These are phyloP conservation scores for Acomys russatus DNA, from an alignment of 2,797 vertebrate species.

Conservation along the genomic window DNA sequence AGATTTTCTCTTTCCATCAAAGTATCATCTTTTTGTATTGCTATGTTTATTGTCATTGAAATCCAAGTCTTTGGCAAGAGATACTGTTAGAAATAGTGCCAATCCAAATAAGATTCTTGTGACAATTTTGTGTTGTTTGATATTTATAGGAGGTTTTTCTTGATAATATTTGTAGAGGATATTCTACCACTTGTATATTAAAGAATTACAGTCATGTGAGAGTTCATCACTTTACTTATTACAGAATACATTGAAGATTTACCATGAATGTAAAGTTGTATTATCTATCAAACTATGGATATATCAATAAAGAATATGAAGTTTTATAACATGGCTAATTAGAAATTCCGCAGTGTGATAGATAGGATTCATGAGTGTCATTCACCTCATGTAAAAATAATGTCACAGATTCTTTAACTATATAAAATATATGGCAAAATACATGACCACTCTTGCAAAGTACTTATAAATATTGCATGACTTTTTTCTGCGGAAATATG, in stretches of 20 bases:
- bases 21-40: constrained; percentile 6
- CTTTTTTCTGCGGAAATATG: background rate
- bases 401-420: background rate
- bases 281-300: constrained; percentile 27
- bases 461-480: background rate
- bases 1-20: background rate
- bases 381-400: constrained; percentile 10
- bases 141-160: background rate
- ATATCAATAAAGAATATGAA: constrained; percentile 48
- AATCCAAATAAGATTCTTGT: background rate
- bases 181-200: background rate
- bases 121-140: background rate
- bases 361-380: background rate
- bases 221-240: constrained; percentile 29
- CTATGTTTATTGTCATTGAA: background rate
- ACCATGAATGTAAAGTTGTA: constrained; percentile 41
- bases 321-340: constrained; percentile 31
- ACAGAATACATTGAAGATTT: background rate
- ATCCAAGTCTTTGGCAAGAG: constrained; percentile 6
- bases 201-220: background rate
- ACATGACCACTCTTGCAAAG: background rate
- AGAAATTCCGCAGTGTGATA: background rate
- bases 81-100: background rate
- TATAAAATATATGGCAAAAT: background rate
- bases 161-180: background rate